These are phyloP conservation scores for Oscarella lobularis DNA, from an alignment of 37 sponge, comb jelly and placozoan genomes.

Conservation along the genomic window DNA sequence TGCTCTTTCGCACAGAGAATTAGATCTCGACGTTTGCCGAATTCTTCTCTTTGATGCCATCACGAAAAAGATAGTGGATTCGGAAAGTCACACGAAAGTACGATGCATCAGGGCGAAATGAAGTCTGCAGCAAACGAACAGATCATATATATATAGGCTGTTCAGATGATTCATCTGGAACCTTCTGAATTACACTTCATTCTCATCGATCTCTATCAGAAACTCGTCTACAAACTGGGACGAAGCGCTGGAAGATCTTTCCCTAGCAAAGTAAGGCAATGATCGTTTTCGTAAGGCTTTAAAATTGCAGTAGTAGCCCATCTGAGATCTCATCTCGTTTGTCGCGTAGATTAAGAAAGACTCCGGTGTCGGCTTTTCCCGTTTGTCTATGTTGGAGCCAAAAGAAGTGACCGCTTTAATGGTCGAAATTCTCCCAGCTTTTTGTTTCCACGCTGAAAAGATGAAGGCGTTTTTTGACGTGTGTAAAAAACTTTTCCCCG, in stretches of 20 bases:
- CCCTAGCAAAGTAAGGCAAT: too few relatives aligned
- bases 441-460: background rate
- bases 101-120: too few relatives aligned
- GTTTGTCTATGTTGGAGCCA: background rate
- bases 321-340: too few relatives aligned
- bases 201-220: too few relatives aligned
- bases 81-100: background rate
- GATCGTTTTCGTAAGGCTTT: too few relatives aligned
- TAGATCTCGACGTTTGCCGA: background rate
- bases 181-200: too few relatives aligned
- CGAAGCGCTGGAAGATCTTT: too few relatives aligned
- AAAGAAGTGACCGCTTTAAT: background rate
- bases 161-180: too few relatives aligned
- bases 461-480: background rate
- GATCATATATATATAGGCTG: too few relatives aligned
- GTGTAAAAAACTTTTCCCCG: background rate
- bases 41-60: background rate
- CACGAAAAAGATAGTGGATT: background rate
- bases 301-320: too few relatives aligned
- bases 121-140: too few relatives aligned
- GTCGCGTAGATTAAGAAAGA: background rate
- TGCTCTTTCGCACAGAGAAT: background rate
- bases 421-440: background rate
- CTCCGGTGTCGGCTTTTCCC: background rate
- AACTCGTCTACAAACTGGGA: too few relatives aligned